Percentiles rank a stretch among this genome's conserved stretches.
These are phyloP conservation scores for Digitonthophagus gazella DNA, from an alignment of 2,888 invertebrate genomes.

Conservation along the genomic window DNA sequence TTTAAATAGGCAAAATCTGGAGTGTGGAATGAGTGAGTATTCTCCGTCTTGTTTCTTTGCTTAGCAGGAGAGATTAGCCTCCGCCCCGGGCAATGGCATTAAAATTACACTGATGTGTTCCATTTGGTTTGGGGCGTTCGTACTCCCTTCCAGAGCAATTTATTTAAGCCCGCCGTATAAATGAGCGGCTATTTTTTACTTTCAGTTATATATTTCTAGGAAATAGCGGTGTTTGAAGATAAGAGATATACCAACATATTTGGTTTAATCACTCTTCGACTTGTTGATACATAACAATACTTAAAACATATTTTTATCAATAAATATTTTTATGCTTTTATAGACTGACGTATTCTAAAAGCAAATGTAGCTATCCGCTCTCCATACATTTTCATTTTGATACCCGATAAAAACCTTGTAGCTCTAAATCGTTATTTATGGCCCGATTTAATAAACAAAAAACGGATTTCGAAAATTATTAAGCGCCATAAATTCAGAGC, in stretches of 20 bases:
- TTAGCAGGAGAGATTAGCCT: not conserved
- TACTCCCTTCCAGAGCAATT: not conserved
- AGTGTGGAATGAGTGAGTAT: too few species aligned
- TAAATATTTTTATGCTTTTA: too few species aligned
- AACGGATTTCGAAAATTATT: not conserved
- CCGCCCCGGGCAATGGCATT: not conserved
- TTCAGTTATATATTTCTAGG: not conserved
- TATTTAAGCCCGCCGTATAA: not conserved
- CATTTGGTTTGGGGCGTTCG: not conserved
- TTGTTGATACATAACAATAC: too few species aligned
- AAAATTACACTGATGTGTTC: not conserved
- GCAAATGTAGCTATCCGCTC: too few species aligned
- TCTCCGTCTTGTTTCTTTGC: too few species aligned
- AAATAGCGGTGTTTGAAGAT: not conserved
- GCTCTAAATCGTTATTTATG: not conserved
- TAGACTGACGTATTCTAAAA: too few species aligned
- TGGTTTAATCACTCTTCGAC: too few species aligned
- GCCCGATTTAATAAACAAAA: not conserved
- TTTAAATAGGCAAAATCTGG: too few species aligned
- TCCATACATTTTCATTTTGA: not conserved
- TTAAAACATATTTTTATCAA: too few species aligned
- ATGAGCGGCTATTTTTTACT: not conserved
- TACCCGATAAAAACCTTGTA: not conserved
- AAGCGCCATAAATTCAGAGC: not conserved
- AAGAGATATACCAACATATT: too few species aligned